Evolutionary conservation across 2,888 invertebrate genomes (phyloP).

Genomic region (Caenorhabditis afra): DNA sequence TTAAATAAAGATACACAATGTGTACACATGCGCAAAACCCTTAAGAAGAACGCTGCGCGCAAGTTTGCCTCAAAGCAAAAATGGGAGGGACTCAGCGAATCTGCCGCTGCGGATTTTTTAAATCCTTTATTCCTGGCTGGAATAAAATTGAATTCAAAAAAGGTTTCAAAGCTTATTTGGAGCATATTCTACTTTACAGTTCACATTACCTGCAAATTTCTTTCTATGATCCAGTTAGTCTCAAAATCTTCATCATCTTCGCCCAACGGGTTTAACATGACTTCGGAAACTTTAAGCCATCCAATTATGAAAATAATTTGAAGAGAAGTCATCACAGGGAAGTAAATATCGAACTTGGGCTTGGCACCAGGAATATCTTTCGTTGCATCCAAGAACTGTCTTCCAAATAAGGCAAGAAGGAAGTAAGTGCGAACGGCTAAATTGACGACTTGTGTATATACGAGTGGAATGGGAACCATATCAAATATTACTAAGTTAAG

Average conservation of each 20-base stretch:
- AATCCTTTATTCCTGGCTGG: no score
- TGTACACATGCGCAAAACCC: no score
- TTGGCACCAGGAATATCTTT: constrained; percentile 57
- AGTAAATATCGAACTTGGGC: constrained; percentile 68
- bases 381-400: constrained; percentile 69
- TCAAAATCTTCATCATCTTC: constrained; percentile 78
- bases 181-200: no score
- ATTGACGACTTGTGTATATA: constrained; percentile 71
- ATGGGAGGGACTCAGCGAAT: no score
- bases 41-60: no score
- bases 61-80: no score
- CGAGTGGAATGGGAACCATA: constrained; percentile 72
- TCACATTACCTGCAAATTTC: constrained; percentile 75
- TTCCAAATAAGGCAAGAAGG: constrained; percentile 72
- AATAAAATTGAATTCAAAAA: no score
- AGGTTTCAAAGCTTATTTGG: no score
- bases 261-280: constrained; percentile 76
- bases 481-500: constrained; percentile 75
- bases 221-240: constrained; percentile 76
- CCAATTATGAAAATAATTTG: constrained; percentile 78
- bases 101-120: no score
- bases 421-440: constrained; percentile 76
- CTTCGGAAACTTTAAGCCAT: constrained; percentile 78
- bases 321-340: constrained; percentile 75
- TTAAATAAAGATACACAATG: no score